These are phyloP conservation scores for Sisyra terminalis DNA, from an alignment of 2,888 invertebrate species.

Conservation along the genomic window DNA sequence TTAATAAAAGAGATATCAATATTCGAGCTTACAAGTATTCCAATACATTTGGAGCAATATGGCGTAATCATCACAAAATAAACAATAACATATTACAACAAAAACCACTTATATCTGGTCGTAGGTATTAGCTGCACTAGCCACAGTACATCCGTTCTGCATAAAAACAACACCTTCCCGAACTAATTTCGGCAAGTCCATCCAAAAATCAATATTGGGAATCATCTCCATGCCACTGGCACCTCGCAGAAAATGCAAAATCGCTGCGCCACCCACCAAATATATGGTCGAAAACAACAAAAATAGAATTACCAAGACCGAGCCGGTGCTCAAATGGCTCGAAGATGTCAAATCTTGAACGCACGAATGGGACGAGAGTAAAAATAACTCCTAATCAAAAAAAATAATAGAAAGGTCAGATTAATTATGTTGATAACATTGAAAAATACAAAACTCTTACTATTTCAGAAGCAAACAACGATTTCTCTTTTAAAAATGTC, in stretches of 20 bases:
- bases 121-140: slow-evolving; percentile 25
- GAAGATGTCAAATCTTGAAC: slow-evolving; percentile 23
- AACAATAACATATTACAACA: not conserved
- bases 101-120: slow-evolving; percentile 28
- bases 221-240: slow-evolving; percentile 56
- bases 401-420: slow-evolving; percentile 2
- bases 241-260: slow-evolving; percentile 49
- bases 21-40: too few relatives aligned
- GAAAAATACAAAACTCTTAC: not conserved
- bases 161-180: slow-evolving; percentile 48
- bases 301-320: slow-evolving; percentile 44
- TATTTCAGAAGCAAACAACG: not conserved
- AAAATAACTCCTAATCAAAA: slow-evolving; percentile 30
- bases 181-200: slow-evolving; percentile 47
- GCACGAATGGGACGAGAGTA: slow-evolving; percentile 35
- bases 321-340: slow-evolving; percentile 39
- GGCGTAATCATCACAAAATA: not conserved
- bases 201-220: slow-evolving; percentile 60
- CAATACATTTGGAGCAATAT: not conserved
- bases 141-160: slow-evolving; percentile 40
- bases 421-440: not conserved
- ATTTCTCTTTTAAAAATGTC: slow-evolving; percentile 14
- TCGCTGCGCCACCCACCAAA: slow-evolving; percentile 44
- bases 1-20: too few relatives aligned
- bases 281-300: slow-evolving; percentile 40